Evolutionary conservation across 1,140 invertebrate genomes (phyloP).

Genomic region (Armadillidium nasatum): DNA sequence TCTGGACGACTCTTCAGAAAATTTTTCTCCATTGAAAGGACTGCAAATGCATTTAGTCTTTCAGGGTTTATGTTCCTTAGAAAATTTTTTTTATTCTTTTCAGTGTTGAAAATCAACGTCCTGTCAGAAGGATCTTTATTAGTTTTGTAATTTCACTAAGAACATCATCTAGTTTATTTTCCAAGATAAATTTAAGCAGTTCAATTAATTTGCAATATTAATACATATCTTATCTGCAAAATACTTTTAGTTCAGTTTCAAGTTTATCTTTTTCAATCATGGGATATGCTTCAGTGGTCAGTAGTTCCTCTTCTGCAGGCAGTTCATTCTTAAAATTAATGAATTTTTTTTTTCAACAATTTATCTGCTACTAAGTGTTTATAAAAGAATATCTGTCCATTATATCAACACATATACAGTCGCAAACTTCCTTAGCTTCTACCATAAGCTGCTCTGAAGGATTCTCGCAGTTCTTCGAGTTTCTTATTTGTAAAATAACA

Average conservation of each 20-base stretch:
- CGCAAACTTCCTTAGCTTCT: constrained; percentile 42
- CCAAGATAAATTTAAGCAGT: constrained; percentile 27
- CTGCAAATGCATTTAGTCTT: too few relatives aligned
- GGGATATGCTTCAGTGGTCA: constrained; percentile 1
- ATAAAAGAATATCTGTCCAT: constrained; percentile 37
- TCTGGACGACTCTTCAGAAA: too few relatives aligned
- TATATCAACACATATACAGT: constrained; percentile 36
- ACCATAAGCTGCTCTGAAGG: constrained; percentile 32
- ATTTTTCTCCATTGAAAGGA: too few relatives aligned
- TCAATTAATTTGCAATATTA: constrained; percentile 29
- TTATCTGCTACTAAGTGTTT: constrained; percentile 41
- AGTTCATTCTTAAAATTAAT: constrained; percentile 26
- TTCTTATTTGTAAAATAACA: constrained; percentile 39
- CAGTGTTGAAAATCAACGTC: too few relatives aligned
- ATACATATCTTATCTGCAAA: not conserved
- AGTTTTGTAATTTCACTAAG: constrained; percentile 35
- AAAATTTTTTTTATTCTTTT: too few relatives aligned
- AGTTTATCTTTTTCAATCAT: not conserved
- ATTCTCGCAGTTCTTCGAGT: constrained; percentile 33
- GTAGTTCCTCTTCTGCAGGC: constrained; percentile 30
- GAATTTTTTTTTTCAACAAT: constrained; percentile 34
- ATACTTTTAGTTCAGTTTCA: constrained; percentile 7
- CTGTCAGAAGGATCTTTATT: constrained; percentile 34
- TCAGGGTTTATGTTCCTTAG: too few relatives aligned
- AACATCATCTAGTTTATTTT: constrained; percentile 35